These are phyloP conservation scores for Epinephelus moara DNA, from an alignment of 2,113 vertebrate species.

Conservation along the genomic window DNA sequence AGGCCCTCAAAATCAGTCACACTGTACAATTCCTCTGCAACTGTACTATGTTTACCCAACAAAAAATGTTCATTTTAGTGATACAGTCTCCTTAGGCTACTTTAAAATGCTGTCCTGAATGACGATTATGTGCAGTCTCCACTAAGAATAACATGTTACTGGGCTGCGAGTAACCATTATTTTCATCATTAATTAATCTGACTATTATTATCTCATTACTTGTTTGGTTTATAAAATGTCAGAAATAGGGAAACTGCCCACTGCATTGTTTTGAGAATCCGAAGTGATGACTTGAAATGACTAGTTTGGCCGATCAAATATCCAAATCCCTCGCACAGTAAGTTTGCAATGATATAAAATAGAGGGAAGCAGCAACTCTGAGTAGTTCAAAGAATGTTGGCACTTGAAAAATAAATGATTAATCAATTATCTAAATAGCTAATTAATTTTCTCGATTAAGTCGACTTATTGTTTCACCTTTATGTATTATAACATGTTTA, in stretches of 20 bases:
- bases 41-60: no score
- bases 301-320: no score
- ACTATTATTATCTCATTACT: background rate
- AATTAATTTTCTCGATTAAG: background rate
- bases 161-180: background rate
- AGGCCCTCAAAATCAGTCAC: background rate
- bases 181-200: background rate
- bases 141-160: background rate
- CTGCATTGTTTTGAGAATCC: background rate
- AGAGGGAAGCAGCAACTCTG: background rate
- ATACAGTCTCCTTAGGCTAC: background rate
- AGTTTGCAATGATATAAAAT: background rate
- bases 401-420: background rate
- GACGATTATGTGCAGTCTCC: background rate
- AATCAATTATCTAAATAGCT: no score
- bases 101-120: background rate
- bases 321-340: background rate
- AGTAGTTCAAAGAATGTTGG: background rate
- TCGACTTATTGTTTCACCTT: background rate
- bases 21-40: background rate
- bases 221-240: background rate
- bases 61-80: no score
- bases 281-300: background rate
- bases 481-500: background rate
- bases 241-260: no score